phyloP scores from a whole-genome alignment of 2,888 invertebrate species.

The Salticus scenicus region DNA sequence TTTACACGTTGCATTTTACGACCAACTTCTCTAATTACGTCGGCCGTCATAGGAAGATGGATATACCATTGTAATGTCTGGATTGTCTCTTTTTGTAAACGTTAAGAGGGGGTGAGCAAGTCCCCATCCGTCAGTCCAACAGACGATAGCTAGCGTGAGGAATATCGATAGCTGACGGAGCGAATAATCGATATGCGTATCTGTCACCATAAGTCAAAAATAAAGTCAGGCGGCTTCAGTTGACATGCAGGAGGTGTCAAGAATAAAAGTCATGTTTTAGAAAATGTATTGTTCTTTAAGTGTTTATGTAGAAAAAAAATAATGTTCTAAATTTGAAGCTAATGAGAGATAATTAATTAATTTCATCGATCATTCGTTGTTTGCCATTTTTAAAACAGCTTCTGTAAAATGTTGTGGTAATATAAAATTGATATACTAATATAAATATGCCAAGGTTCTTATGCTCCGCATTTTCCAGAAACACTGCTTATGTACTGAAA shows the following conservation, averaged over 20 bases:
- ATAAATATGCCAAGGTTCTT: no score
- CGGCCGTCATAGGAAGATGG: conserved; percentile 47
- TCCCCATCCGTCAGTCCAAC: neutral
- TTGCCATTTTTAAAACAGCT: no score
- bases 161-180: conserved; percentile 9
- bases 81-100: conserved; percentile 19
- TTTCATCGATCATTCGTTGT: no score
- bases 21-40: conserved; percentile 55
- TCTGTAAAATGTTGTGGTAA: no score
- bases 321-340: no score
- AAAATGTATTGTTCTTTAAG: no score
- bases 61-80: conserved; percentile 46
- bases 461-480: no score
- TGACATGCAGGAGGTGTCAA: neutral
- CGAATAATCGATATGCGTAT: conserved; percentile 9
- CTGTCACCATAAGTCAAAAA: conserved; percentile 14
- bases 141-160: conserved; percentile 8
- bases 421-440: no score
- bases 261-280: no score
- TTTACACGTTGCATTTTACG: conserved; percentile 7
- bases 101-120: neutral
- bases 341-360: no score
- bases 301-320: no score
- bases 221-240: neutral
- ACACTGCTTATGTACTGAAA: no score